phyloP scores from a whole-genome alignment of 2,888 invertebrate genomes.

The Campaea margaritaria region DNA sequence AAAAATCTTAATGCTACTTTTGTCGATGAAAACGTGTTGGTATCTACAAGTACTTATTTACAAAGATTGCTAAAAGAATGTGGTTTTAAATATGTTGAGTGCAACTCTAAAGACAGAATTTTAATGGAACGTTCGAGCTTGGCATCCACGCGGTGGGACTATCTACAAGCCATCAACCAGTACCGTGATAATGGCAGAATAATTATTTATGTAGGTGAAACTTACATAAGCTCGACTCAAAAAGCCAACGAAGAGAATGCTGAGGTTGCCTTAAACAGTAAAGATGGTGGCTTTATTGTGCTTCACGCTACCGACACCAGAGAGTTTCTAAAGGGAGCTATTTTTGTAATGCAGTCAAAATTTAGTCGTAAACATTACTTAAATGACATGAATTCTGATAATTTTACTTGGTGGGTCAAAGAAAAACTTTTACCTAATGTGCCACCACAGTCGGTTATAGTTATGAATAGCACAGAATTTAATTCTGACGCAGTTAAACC shows the following conservation, averaged over 20 bases:
- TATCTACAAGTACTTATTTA: slow-evolving; percentile 1
- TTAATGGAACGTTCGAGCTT: slow-evolving; percentile 6
- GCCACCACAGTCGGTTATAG: slow-evolving; percentile 10
- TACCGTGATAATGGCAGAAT: slow-evolving; percentile 2
- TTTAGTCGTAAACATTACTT: slow-evolving; percentile 3
- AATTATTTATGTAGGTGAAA: slow-evolving; percentile 15
- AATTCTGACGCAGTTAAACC: slow-evolving; percentile 11
- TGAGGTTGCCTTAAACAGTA: slow-evolving; percentile 5
- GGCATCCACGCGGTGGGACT: slow-evolving; percentile 1
- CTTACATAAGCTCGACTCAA: slow-evolving; percentile 13
- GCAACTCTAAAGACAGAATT: slow-evolving; percentile 2
- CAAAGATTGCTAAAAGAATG: slow-evolving; percentile 2
- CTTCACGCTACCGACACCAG: slow-evolving; percentile 12
- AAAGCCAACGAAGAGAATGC: slow-evolving; percentile 11
- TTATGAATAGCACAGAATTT: slow-evolving; percentile 14
- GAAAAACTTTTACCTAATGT: slow-evolving; percentile 13
- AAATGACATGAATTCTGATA: slow-evolving; percentile 6
- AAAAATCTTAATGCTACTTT: slow-evolving; percentile 4
- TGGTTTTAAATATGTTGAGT: slow-evolving; percentile 13
- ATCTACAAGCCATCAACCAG: slow-evolving; percentile 5
- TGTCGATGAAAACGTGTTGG: slow-evolving; percentile 5
- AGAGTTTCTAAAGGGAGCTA: slow-evolving; percentile 8
- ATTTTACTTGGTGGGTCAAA: slow-evolving; percentile 8
- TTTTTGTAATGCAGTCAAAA: slow-evolving; percentile 6
- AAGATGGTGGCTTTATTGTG: slow-evolving; percentile 15